Evolutionary conservation across 2,797 vertebrate species (phyloP).

Genomic region (Aphelocoma californica): DNA sequence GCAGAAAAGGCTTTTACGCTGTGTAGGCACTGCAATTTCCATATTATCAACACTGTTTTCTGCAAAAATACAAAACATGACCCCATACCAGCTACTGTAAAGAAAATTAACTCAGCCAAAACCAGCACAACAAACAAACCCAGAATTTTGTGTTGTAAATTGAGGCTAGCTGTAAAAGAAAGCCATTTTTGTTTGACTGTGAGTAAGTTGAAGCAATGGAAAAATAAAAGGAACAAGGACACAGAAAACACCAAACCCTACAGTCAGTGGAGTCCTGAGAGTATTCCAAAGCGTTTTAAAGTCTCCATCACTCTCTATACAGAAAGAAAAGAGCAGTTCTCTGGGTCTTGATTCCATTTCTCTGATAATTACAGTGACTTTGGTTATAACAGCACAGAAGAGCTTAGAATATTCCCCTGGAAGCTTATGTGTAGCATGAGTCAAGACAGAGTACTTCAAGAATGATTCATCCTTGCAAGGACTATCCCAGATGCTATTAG

Average conservation of each 20-base stretch:
- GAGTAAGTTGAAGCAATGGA: neutral
- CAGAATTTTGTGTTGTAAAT: neutral
- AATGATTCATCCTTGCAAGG: neutral
- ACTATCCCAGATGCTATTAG: neutral
- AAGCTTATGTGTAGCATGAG: neutral
- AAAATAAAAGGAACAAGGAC: neutral
- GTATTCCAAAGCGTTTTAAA: neutral
- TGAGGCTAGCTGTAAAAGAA: neutral
- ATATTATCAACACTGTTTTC: neutral
- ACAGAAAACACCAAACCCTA: rapidly evolving
- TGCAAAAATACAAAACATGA: neutral
- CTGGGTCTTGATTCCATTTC: neutral
- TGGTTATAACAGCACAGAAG: neutral
- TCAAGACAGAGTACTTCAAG: neutral
- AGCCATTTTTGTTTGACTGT: neutral
- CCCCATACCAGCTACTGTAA: neutral
- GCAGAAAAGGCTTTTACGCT: neutral
- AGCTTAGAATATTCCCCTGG: neutral
- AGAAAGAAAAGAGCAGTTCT: neutral
- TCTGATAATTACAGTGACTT: neutral
- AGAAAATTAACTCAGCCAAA: neutral
- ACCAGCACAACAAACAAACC: neutral
- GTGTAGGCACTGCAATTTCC: neutral
- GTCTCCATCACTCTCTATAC: neutral
- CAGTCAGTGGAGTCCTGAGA: neutral